Percentiles rank a stretch among this genome's conserved stretches.
These are phyloP conservation scores for Petromus typicus DNA, from an alignment of 2,113 vertebrate species.

Conservation along the genomic window DNA sequence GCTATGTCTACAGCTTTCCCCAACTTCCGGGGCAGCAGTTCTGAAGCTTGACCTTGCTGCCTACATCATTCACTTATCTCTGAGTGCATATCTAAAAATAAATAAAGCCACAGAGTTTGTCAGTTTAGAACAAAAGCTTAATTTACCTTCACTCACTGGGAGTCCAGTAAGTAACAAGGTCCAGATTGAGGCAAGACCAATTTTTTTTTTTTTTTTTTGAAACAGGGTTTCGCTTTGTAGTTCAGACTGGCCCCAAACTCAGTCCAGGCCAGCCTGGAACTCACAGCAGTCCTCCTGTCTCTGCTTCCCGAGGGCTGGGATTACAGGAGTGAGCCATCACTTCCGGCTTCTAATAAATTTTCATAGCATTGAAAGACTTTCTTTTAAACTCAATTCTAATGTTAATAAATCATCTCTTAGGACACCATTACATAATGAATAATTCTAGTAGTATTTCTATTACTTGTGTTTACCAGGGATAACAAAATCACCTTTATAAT, in stretches of 20 bases:
- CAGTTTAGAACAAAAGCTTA: background rate
- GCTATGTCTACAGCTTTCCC: background rate
- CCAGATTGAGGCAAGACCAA: background rate
- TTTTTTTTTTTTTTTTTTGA: background rate
- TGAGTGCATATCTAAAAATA: background rate
- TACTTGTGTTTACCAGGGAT: constrained; percentile 9
- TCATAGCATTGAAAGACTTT: too few species aligned
- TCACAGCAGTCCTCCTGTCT: too few species aligned
- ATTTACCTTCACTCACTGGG: background rate
- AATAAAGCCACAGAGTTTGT: background rate
- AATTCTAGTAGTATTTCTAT: constrained; percentile 45
- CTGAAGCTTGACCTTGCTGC: background rate
- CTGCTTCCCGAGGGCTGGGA: too few species aligned
- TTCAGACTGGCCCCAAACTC: too few species aligned
- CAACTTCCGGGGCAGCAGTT: background rate
- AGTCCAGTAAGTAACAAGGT: background rate
- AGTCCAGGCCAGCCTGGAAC: too few species aligned
- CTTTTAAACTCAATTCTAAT: constrained; percentile 37
- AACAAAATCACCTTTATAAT: constrained; percentile 32
- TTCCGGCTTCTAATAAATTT: too few species aligned
- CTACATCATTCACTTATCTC: background rate
- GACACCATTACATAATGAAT: background rate
- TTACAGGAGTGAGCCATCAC: too few species aligned
- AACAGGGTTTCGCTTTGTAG: too few species aligned
- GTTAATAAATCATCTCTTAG: constrained; percentile 45